phyloP scores from a whole-genome alignment of 2,888 invertebrate genomes.

The Dasypogon diadema region DNA sequence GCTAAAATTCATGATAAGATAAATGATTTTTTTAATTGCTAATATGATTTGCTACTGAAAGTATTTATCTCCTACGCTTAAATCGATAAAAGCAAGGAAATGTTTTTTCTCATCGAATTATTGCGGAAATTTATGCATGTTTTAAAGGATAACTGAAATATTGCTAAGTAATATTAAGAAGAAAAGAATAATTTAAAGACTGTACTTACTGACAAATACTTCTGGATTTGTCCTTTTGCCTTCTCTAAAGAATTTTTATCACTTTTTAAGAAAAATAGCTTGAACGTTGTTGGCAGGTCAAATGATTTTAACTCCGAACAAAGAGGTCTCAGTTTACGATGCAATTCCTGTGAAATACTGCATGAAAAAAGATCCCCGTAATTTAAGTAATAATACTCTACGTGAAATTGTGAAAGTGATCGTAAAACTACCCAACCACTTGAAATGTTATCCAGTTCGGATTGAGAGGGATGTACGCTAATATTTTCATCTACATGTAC shows the following conservation, averaged over 20 bases:
- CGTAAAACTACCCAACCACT: slow-evolving; percentile 78
- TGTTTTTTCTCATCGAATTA: too few species aligned
- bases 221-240: slow-evolving; percentile 85
- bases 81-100: too few species aligned
- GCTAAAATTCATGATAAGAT: too few species aligned
- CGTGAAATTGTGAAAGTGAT: slow-evolving; percentile 75
- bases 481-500: slow-evolving; percentile 78
- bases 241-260: slow-evolving; percentile 85
- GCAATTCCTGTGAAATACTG: slow-evolving; percentile 78
- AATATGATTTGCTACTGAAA: too few species aligned
- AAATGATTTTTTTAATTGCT: too few species aligned
- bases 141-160: too few species aligned
- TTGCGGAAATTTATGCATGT: too few species aligned
- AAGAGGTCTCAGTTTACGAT: slow-evolving; percentile 85
- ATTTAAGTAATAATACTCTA: slow-evolving; percentile 59
- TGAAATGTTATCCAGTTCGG: slow-evolving; percentile 69
- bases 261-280: slow-evolving; percentile 85
- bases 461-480: slow-evolving; percentile 67
- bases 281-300: slow-evolving; percentile 86
- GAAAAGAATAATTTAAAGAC: too few species aligned
- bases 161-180: too few species aligned
- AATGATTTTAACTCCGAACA: slow-evolving; percentile 84
- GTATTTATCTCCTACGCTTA: too few species aligned
- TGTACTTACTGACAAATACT: slow-evolving; percentile 84
- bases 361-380: too few species aligned